Conservation (phyloP, 2,113 vertebrate species). For the Rallus limicola region DNA sequence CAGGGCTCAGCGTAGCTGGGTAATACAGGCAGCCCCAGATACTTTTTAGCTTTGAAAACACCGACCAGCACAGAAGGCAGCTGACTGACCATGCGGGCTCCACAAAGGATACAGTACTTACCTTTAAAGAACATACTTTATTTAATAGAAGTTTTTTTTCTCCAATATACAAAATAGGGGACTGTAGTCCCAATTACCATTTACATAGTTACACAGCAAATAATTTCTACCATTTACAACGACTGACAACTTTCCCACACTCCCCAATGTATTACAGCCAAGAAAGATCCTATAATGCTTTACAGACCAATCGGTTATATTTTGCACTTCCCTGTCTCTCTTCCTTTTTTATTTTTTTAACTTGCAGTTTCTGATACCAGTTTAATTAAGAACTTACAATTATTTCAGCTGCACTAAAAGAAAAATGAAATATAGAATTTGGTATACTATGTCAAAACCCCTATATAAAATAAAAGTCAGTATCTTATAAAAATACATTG, state of each 20-base stretch:
- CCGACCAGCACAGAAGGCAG: conserved; percentile 3
- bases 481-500: conserved; percentile 50
- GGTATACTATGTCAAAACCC: conserved; percentile 46
- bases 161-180: conserved; percentile 80
- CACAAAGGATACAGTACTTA: conserved; percentile 63
- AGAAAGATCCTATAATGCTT: conserved; percentile 23
- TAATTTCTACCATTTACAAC: conserved; percentile 65
- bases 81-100: neutral
- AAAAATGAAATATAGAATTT: conserved; percentile 47
- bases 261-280: conserved; percentile 29
- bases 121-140: conserved; percentile 82
- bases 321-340: neutral
- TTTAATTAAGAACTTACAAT: conserved; percentile 52
- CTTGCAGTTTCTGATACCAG: conserved; percentile 41
- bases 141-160: conserved; percentile 89
- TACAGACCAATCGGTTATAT: neutral
- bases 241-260: conserved; percentile 5
- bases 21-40: neutral
- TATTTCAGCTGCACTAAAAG: conserved; percentile 61
- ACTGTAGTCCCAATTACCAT: conserved; percentile 69
- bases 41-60: neutral
- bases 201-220: conserved; percentile 72
- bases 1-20: neutral
- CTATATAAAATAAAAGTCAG: conserved; percentile 34
- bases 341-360: neutral